These are phyloP conservation scores for Lethocerus indicus DNA, from an alignment of 1,140 invertebrate genomes.

Conservation along the genomic window DNA sequence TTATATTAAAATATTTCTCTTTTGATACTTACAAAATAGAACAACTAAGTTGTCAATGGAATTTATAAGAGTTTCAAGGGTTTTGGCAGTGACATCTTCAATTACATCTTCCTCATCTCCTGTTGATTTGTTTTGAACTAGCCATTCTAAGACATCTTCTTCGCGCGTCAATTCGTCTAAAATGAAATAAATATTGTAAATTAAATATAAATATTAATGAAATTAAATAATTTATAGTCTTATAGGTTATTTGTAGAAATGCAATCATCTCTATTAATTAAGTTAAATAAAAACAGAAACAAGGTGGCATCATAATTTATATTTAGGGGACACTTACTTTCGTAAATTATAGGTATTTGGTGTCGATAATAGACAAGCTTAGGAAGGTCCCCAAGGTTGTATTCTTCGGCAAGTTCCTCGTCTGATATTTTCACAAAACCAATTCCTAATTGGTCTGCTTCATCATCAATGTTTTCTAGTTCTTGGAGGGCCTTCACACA, in stretches of 20 bases:
- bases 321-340: slow-evolving; percentile 43
- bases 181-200: slow-evolving; percentile 13
- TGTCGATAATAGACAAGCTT: slow-evolving; percentile 85
- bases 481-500: slow-evolving; percentile 76
- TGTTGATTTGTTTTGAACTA: slow-evolving; percentile 80
- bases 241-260: too few species aligned
- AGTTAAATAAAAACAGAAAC: background rate
- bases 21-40: slow-evolving; percentile 70
- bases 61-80: slow-evolving; percentile 68
- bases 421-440: slow-evolving; percentile 91
- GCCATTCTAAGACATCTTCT: slow-evolving; percentile 85
- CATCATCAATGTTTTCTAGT: slow-evolving; percentile 87
- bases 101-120: slow-evolving; percentile 87
- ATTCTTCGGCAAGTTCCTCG: slow-evolving; percentile 77
- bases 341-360: slow-evolving; percentile 87
- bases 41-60: slow-evolving; percentile 84
- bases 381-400: slow-evolving; percentile 74
- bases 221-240: background rate
- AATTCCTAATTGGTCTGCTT: slow-evolving; percentile 87
- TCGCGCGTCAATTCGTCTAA: slow-evolving; percentile 76
- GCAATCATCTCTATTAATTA: background rate
- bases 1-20: too few species aligned
- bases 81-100: slow-evolving; percentile 80
- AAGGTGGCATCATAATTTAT: background rate
- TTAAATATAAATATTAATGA: slow-evolving; percentile 1